phyloP scores from a whole-genome alignment of 2,797 vertebrate genomes.

The Margarornis squamiger region DNA sequence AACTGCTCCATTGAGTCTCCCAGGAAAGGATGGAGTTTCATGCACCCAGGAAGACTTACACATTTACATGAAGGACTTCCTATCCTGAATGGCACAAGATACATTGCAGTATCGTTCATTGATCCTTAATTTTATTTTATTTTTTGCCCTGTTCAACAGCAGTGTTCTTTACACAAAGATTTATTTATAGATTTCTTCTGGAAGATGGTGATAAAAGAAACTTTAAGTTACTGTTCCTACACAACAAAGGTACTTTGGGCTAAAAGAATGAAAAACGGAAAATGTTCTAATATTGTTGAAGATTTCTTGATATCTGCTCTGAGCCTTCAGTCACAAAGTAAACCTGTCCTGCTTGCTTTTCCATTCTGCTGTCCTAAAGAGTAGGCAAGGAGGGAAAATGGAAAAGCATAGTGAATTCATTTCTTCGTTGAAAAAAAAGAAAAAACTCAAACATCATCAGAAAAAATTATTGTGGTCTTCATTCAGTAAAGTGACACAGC shows the following conservation, averaged over 20 bases:
- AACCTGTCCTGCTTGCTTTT: constrained; percentile 57
- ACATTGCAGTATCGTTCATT: constrained; percentile 97
- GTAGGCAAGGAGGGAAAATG: constrained; percentile 1
- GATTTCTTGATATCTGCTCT: constrained; percentile 72
- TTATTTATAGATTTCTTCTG: constrained; percentile 73
- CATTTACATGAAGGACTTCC: constrained; percentile 97
- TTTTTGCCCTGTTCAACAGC: not conserved
- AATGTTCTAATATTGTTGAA: constrained; percentile 45
- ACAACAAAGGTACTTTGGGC: constrained; percentile 63
- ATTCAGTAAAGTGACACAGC: not conserved
- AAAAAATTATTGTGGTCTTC: not conserved
- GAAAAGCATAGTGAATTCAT: not conserved
- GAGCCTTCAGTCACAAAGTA: constrained; percentile 74
- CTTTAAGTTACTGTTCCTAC: constrained; percentile 54
- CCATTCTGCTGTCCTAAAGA: constrained; percentile 23
- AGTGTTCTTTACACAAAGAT: constrained; percentile 45
- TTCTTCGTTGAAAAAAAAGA: not conserved
- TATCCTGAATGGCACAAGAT: constrained; percentile 92
- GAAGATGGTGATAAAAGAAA: constrained; percentile 66
- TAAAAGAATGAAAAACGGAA: constrained; percentile 41
- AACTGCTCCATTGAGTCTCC: constrained; percentile 94
- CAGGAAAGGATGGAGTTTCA: constrained; percentile 97
- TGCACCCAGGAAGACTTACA: constrained; percentile 96
- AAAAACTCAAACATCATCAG: not conserved
- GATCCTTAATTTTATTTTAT: constrained; percentile 83